Evolutionary conservation across 2,113 vertebrate species (phyloP), one percentile per base, ranked within the genome.

Genomic region (Lethenteron reissneri): DNA sequence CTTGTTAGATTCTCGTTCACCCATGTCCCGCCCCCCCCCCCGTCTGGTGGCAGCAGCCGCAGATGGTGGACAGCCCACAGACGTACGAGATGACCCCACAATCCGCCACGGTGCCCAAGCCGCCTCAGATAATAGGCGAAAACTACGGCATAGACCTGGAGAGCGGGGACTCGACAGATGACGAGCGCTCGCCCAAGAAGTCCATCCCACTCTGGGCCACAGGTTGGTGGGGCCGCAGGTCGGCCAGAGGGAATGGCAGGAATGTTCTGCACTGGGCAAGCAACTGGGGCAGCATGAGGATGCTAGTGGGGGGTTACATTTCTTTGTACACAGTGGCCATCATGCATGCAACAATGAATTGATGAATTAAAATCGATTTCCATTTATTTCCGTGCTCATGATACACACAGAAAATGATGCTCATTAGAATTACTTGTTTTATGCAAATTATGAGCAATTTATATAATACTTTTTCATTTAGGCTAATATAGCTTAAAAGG

Each of bases 61-160:
- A 68, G 64, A 10, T 68, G n/a, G n/a, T 25, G 25, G 25, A 68
- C n/a, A 68, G 25, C 64, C 64, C 25, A 25, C n/a, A 68, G 25
- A 17, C 64, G 64, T 68, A 68, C 25, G 64, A 68, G 25, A 68
- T 68, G 64, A 68, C 64, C 15, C 64, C 64, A 25, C 25, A 25
- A 9, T 11, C 64, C 64, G 64, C 10, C 9, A 68, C 64, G n/a
- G 41, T 41, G 41, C 64, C 64, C 9, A 68, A 68, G 64, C 64
- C 64, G 25, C 9, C 41, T 41, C 41, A 41, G 41, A 41, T 41
- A 41, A 41, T 41, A 6, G 64, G 25, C n/a, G 64, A 68, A 10
- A 25, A 68, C 64, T 68, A 68, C 64, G 64, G 64, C n/a, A 17
- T 68, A 25, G 64, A 68, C 64, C n/a, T 68, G n/a, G 64, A 17